Conservation (phyloP, 2,888 invertebrate genomes). For the Phasia obesa region DNA sequence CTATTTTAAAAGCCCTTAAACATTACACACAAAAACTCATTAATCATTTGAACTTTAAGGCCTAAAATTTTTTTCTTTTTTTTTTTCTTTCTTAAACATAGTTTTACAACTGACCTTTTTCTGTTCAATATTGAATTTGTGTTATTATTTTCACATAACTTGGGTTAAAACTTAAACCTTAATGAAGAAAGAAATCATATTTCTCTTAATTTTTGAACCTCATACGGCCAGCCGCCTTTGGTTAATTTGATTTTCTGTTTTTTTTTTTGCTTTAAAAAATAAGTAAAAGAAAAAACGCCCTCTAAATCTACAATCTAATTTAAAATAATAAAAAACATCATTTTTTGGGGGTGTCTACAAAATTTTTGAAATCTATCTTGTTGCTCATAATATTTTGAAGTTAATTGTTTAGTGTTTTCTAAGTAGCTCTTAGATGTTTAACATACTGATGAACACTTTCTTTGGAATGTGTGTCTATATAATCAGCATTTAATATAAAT, state of each 20-base stretch:
- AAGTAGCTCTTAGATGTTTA: slow-evolving; percentile 60
- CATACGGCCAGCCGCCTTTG: slow-evolving; percentile 52
- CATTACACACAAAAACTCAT: slow-evolving; percentile 45
- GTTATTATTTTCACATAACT: slow-evolving; percentile 14
- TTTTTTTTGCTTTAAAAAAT: slow-evolving; percentile 34
- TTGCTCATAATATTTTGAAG: slow-evolving; percentile 2
- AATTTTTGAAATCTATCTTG: slow-evolving; percentile 38
- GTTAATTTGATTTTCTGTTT: slow-evolving; percentile 29
- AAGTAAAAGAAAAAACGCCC: slow-evolving; percentile 51
- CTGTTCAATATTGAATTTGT: slow-evolving; percentile 6
- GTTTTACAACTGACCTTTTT: slow-evolving; percentile 60
- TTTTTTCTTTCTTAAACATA: slow-evolving; percentile 6
- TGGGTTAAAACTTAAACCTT: slow-evolving; percentile 46
- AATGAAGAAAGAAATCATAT: slow-evolving; percentile 8
- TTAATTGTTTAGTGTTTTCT: not conserved
- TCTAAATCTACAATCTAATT: slow-evolving; percentile 43
- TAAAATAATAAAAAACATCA: not conserved
- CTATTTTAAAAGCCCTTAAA: slow-evolving; percentile 53
- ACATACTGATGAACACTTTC: slow-evolving; percentile 13
- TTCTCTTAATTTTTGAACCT: not conserved
- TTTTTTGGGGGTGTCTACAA: slow-evolving; percentile 60
- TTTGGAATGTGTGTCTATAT: slow-evolving; percentile 1
- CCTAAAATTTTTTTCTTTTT: slow-evolving; percentile 2
- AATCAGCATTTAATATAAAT: slow-evolving; percentile 60
- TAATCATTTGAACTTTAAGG: slow-evolving; percentile 64